Base-by-base conservation (phyloP, 2,113 vertebrate species). In the Xiphorhynchus elegans region DNA sequence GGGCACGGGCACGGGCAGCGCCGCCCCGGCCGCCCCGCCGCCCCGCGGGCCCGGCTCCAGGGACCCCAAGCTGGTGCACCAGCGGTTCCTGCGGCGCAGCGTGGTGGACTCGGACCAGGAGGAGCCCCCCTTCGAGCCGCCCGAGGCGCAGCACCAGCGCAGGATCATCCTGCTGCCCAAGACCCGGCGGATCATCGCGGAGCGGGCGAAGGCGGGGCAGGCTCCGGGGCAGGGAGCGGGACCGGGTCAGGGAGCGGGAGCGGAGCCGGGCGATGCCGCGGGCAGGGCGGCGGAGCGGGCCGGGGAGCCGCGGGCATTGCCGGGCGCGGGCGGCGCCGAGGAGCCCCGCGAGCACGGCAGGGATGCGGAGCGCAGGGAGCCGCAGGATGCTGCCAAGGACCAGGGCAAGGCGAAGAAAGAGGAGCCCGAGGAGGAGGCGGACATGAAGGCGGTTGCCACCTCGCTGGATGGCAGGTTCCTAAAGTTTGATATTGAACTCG, bases 401-500 rank as follows among this genome's bases (percentile, higher is more conserved):
- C 97, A 95, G 59, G 86, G 93, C 67, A 98, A 92, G 95, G 60
- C 97, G 26, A 98, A 98, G 91, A 99, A 99, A 92, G 99, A 99
- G 72, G 99, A 99, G 82, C 98, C 99, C 20, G 99, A 99, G 88
- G 99, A 99, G 11, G 99, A 98, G 80, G 98, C 98, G 2, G 98
- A 99, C 68, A 99, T 99, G 98, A 99, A 99, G 95, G 99, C 99
- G 0, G 99, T 99, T 69, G 99, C 99, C 97, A 99, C 99, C 68
- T 99, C 99, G 33, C 98, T 98, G 14, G 98, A 99, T 13, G 99
- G 99, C 69, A 98, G 99, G 78, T 99, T 99, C 95, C 98, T 99
- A n/a, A 99, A 99, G 98, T 99, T 99, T 96, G 99, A 99, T 96
- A 99, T 99, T 68, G 99, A 99, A 95, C 98, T 99, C 60, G 99